Conservation (phyloP, 2,888 invertebrate species). For the Limnephilus lunatus region DNA sequence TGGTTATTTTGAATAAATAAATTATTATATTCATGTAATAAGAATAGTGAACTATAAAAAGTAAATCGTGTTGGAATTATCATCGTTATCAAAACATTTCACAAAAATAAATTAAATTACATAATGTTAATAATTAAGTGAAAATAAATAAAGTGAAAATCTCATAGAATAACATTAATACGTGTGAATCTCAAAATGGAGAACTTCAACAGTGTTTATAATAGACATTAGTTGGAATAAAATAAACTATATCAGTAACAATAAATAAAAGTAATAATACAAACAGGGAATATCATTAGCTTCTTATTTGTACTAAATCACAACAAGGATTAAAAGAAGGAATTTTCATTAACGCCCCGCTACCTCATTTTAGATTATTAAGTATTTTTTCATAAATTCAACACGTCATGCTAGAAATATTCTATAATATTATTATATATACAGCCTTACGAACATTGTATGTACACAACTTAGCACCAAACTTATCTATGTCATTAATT, state of each 20-base stretch:
- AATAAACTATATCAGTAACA: constrained; percentile 31
- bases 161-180: constrained; percentile 34
- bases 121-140: constrained; percentile 22
- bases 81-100: background rate
- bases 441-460: constrained; percentile 9
- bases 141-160: constrained; percentile 47
- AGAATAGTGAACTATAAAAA: background rate
- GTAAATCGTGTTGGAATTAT: background rate
- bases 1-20: background rate
- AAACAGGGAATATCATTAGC: constrained; percentile 19
- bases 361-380: constrained; percentile 41
- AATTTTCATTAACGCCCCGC: constrained; percentile 20
- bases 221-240: constrained; percentile 16
- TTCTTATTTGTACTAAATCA: constrained; percentile 47
- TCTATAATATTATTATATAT: constrained; percentile 7
- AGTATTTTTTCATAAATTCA: constrained; percentile 42
- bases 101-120: background rate
- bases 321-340: constrained; percentile 32
- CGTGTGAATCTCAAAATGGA: constrained; percentile 25
- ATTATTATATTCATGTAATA: background rate
- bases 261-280: constrained; percentile 17
- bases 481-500: background rate
- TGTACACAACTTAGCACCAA: constrained; percentile 44
- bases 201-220: constrained; percentile 40
- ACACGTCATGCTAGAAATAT: constrained; percentile 10